Evolutionary conservation across 2,797 vertebrate genomes (phyloP), one percentile per base, ranked within the genome.

Genomic region (Lophius americanus): DNA sequence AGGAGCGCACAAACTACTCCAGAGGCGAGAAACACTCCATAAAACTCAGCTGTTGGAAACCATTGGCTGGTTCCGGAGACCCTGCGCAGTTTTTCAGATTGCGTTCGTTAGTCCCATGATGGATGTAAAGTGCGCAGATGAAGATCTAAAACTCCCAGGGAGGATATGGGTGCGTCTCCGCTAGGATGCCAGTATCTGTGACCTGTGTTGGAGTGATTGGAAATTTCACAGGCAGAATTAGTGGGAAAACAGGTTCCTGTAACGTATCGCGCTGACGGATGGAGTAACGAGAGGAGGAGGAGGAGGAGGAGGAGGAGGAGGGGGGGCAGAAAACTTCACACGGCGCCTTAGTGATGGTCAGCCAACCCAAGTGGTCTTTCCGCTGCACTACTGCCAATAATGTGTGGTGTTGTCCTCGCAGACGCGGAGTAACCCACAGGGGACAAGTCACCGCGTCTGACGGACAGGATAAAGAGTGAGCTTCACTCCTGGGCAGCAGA

Each of bases 391-490:
- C 71, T 69, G 74, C 63, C 43, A 63, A 85, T 81, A 82, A 84
- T 83, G 85, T 76, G 84, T 79, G 89, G 51, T 88, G 89, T 92
- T 89, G 88, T 93, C 91, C 67, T 59, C 64, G 85, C 91, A 91
- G 92, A 89, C 76, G 73, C 77, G 78, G 88, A 88, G 78, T 89
- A 87, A 91, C 84, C 89, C 95, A 71, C 85, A 84, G 62, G 93
- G 93, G 94, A 94, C 92, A 75, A 82, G 81, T 91, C 91, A 88
- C 86, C 82, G 77, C 90, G 91, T 92, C 91, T 78, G 83, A 76
- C 71, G 79, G 78, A 77, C 81, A 81, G 87, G 74, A 94, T 94
- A 95, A 95, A 94, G 92, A 90, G 90, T 83, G 71, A 75, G 86
- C 73, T 52, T 57, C 61, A 61, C 73, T 61, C 61, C 76, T 35